Conservation (phyloP, 2,797 vertebrate species). For the Notolepis coatsorum region DNA sequence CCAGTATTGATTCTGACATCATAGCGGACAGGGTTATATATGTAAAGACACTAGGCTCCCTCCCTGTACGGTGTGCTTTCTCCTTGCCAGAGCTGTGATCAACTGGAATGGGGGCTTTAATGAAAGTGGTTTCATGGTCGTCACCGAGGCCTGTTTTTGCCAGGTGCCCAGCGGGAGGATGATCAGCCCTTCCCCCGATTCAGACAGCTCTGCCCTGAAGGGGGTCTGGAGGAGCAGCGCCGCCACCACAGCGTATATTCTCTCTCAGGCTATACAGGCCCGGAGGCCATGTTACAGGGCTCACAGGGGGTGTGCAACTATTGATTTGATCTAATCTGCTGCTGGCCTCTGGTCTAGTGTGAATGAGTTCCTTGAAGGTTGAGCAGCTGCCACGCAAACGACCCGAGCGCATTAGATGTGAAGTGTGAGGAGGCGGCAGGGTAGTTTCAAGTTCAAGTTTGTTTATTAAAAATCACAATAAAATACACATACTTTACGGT, state of each 20-base stretch:
- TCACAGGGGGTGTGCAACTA: slow-evolving; percentile 53
- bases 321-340: slow-evolving; percentile 81
- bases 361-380: slow-evolving; percentile 75
- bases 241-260: slow-evolving; percentile 51
- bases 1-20: slow-evolving; percentile 71
- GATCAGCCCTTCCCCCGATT: slow-evolving; percentile 68
- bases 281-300: slow-evolving; percentile 68
- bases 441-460: too few species aligned
- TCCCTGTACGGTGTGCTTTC: slow-evolving; percentile 40
- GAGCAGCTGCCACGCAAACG: slow-evolving; percentile 76
- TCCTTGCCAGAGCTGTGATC: slow-evolving; percentile 70
- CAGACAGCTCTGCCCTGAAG: slow-evolving; percentile 68
- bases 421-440: slow-evolving; percentile 60
- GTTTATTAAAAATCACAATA: too few species aligned
- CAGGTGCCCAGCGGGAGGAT: slow-evolving; percentile 74
- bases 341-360: slow-evolving; percentile 63
- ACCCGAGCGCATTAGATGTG: slow-evolving; percentile 77
- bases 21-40: slow-evolving; percentile 49
- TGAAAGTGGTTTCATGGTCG: slow-evolving; percentile 69
- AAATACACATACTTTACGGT: too few species aligned
- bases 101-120: slow-evolving; percentile 66
- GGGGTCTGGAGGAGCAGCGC: slow-evolving; percentile 62
- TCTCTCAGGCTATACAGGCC: slow-evolving; percentile 50
- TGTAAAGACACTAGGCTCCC: slow-evolving; percentile 50
- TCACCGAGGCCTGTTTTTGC: slow-evolving; percentile 67